phyloP scores from a whole-genome alignment of 2,888 invertebrate species.

The Epinotia ramella region DNA sequence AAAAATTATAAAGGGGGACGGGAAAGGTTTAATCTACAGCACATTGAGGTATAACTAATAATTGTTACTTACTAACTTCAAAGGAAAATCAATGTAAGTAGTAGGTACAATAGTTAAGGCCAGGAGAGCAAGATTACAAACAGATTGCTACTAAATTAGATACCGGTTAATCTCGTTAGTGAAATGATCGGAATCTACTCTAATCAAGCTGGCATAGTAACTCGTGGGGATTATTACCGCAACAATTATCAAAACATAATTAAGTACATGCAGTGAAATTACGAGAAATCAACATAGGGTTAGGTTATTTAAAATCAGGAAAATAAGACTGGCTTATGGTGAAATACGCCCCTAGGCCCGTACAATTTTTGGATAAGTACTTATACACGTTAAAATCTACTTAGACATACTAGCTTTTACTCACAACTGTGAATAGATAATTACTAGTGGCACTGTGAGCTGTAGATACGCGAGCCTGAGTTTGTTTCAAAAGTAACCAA shows the following conservation, averaged over 20 bases:
- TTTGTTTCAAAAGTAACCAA: too few relatives aligned
- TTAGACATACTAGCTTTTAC: too few relatives aligned
- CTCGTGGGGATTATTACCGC: conserved; percentile 2
- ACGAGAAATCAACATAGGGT: too few relatives aligned
- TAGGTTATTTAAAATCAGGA: too few relatives aligned
- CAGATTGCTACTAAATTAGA: conserved; percentile 16
- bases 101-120: not conserved
- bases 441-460: too few relatives aligned
- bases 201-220: not conserved
- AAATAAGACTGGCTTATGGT: too few relatives aligned
- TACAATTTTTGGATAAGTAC: too few relatives aligned
- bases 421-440: too few relatives aligned
- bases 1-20: too few relatives aligned
- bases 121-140: not conserved
- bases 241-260: not conserved
- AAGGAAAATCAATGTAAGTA: conserved; percentile 5
- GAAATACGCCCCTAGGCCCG: too few relatives aligned
- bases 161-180: conserved; percentile 13
- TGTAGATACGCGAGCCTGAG: too few relatives aligned
- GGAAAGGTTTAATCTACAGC: not conserved
- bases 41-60: not conserved
- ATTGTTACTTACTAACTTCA: not conserved
- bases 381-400: too few relatives aligned
- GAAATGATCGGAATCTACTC: conserved; percentile 6
- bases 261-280: not conserved